phyloP scores from a whole-genome alignment of 1,140 invertebrate species.

The Drosophila punjabiensis region DNA sequence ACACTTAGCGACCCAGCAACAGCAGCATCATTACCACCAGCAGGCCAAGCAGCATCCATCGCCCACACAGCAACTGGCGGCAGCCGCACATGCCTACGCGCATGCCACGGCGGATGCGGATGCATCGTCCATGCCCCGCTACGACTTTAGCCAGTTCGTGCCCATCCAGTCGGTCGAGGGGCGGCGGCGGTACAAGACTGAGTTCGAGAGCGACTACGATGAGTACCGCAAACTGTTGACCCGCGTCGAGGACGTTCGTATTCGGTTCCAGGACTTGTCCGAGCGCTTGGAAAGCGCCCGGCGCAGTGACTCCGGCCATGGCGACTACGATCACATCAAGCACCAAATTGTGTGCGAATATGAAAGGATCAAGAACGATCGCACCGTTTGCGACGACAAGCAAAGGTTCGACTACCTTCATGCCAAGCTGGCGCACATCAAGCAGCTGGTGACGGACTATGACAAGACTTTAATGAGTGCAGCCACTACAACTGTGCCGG shows the following conservation, averaged over 20 bases:
- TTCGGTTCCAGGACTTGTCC: conserved; percentile 90
- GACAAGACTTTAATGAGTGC: conserved; percentile 86
- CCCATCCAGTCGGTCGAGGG: conserved; percentile 91
- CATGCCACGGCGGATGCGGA: conserved; percentile 54
- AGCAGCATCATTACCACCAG: conserved; percentile 39
- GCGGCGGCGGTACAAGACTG: conserved; percentile 93
- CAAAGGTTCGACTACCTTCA: conserved; percentile 93
- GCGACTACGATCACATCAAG: conserved; percentile 86
- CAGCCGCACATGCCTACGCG: conserved; percentile 70
- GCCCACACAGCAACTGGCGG: conserved; percentile 76
- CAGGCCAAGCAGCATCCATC: conserved; percentile 75
- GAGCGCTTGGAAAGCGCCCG: conserved; percentile 67
- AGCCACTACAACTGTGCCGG: not conserved
- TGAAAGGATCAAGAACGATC: conserved; percentile 90
- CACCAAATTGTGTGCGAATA: conserved; percentile 93
- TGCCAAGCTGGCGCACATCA: conserved; percentile 95
- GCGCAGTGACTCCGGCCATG: conserved; percentile 55
- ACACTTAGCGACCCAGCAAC: conserved; percentile 37
- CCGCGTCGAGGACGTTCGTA: conserved; percentile 91
- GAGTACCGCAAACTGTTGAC: conserved; percentile 93
- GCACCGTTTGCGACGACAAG: conserved; percentile 90
- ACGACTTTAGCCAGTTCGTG: conserved; percentile 90
- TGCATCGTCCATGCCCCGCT: conserved; percentile 57
- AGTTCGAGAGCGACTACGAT: conserved; percentile 94
- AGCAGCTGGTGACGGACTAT: conserved; percentile 93